Conservation (phyloP, 2,888 invertebrate species). For the Pristionchus mayeri region DNA sequence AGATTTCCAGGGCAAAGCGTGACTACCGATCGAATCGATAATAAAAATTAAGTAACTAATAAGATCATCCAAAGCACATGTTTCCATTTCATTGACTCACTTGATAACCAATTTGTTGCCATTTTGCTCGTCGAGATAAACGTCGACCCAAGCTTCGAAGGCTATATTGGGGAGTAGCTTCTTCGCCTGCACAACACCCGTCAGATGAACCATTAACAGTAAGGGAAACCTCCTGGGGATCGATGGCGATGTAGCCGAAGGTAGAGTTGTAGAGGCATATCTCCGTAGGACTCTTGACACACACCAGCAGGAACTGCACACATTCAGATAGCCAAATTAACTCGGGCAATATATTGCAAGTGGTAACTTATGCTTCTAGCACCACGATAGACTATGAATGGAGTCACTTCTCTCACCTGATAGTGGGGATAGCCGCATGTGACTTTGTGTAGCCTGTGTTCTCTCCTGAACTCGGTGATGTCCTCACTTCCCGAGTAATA, state of each 20-base stretch:
- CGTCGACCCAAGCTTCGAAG: not conserved
- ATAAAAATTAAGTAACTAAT: no score
- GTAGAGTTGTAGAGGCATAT: not conserved
- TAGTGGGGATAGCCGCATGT: not conserved
- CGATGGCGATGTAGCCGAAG: not conserved
- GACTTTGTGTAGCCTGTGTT: constrained; percentile 5
- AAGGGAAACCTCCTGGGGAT: not conserved
- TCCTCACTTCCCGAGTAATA: constrained; percentile 23
- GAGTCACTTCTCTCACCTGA: not conserved
- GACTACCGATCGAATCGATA: no score
- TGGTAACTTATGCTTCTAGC: no score
- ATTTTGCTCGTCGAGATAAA: not conserved
- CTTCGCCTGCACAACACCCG: not conserved
- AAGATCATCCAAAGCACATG: no score
- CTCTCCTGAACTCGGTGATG: constrained; percentile 32
- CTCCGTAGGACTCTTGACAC: constrained; percentile 28
- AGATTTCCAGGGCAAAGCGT: no score
- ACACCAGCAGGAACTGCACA: constrained; percentile 1
- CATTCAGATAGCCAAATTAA: no score
- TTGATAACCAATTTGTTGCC: not conserved
- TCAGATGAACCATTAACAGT: not conserved
- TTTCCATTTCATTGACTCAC: not conserved
- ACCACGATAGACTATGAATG: no score
- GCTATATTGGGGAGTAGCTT: not conserved
- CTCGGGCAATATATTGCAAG: no score